Evolutionary conservation across 2,888 invertebrate species (phyloP), one percentile per base, ranked within the genome.

Genomic region (Chironomus tentans): DNA sequence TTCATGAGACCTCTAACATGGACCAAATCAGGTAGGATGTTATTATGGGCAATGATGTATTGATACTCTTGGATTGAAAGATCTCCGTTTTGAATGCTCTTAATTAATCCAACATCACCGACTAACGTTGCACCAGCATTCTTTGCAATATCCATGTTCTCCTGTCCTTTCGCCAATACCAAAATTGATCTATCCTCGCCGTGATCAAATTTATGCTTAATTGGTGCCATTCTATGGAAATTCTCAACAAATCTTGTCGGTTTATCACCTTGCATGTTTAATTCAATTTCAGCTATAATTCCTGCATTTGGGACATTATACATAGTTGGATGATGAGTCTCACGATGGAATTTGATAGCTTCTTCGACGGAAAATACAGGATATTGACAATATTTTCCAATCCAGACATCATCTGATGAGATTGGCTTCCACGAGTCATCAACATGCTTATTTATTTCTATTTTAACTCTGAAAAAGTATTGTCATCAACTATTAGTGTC

Each of bases 311-410:
- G 92, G 50, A 86, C 84, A 83, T 96, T 92, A 80, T 89, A 92
- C 85, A 95, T 91, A 0, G 91, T 88, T 0, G 94, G 92, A 82
- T 94, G 91, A 82, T 94, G 92, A 0, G 90, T 89, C 83, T 96
- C 93, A 70, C 91, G 87, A 80, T 94, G 92, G 77, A 89, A 89
- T 78, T 88, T 84, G 13, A 97, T 86, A 0, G 95, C 95, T 80
- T 95, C 93, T 15, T 86, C 85, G 1, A 94, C 88, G 0, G 90
- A 83, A 83, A 91, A 92, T 77, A 88, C 84, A 76, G 85, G 85
- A 84, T 87, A 86, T 78, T 86, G 85, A 79, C 88, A 89, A 80
- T 86, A 87, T 78, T 83, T 86, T 0, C 83, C 81, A 4, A 87
- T 81, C 80, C 86, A 91, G 78, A 92, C 89, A 85, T 94, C 85